These are phyloP conservation scores for Catharus bicknelli DNA, from an alignment of 2,113 vertebrate species.

Conservation along the genomic window DNA sequence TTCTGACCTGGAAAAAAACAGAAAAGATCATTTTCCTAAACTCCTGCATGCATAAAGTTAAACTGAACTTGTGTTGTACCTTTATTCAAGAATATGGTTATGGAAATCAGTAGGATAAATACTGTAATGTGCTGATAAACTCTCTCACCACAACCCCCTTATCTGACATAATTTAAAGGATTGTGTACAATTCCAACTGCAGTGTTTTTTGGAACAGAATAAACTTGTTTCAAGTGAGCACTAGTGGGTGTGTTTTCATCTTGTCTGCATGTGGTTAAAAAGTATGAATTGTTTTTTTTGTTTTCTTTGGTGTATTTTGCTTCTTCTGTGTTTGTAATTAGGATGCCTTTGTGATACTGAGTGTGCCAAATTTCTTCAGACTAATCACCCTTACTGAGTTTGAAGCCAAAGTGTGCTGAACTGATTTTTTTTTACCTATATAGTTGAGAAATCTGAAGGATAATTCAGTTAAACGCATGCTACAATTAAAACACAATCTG, in stretches of 20 bases:
- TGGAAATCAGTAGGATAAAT: neutral
- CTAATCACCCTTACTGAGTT: neutral
- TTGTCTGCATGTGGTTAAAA: neutral
- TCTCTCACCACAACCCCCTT: neutral
- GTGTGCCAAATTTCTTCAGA: neutral
- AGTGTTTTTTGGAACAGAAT: constrained; percentile 48
- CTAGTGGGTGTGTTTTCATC: neutral
- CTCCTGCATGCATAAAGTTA: constrained; percentile 38
- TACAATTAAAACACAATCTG: neutral
- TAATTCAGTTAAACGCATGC: neutral
- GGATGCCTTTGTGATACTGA: neutral
- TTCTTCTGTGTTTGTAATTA: neutral
- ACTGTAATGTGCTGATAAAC: neutral
- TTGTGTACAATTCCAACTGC: neutral
- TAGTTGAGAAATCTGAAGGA: neutral
- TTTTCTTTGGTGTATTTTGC: neutral
- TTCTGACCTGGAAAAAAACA: neutral
- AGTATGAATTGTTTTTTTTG: neutral
- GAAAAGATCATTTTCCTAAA: neutral
- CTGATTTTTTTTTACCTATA: neutral
- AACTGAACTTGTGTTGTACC: neutral
- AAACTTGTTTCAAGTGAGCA: constrained; percentile 49
- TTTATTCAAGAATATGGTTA: constrained; percentile 20
- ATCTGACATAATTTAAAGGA: neutral
- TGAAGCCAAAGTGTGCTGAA: neutral